Evolutionary conservation across 1,140 invertebrate species (phyloP), one percentile per base, ranked within the genome.

Genomic region (Trichoplusia ni): DNA sequence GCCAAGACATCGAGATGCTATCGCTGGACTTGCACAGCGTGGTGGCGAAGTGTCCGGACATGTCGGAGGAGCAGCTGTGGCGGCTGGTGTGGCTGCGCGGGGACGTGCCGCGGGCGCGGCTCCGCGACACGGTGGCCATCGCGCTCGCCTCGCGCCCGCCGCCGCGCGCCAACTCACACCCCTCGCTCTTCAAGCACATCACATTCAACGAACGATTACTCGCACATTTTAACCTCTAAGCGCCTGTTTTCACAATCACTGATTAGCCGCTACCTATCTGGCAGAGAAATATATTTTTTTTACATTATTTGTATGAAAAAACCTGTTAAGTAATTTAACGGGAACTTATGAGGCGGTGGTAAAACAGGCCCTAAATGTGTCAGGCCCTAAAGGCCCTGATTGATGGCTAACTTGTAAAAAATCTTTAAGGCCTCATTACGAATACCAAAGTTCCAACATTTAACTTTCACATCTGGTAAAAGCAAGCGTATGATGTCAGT

Each of bases 31-130:
- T 99, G 37, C 95, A 98, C 91, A 95, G 95, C 9, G 90, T 99
- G n/a, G 92, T 98, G 47, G 95, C 97, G 64, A 97, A 96, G 81
- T 98, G 97, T 92, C 97, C 97, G 0, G 97, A 98, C 76, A 94
- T 99, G 44, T 94, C 94, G 1, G 95, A 96, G 75, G 97, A 99
- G 82, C 98, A 99, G 84, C 89, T 99, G 56, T 92, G 95, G 29
- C 93, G 96, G 46, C 89, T 99, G 65, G 91, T 99, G 68, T 93
- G 94, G 82, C 92, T 98, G 44, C 91, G 98, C 47, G 97, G 97
- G 5, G 98, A 99, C 84, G 94, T 99, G 62, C 93, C 95, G 27
- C 93, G 95, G 47, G 94, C 94, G 29, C 97, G 98, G 74, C 94
- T 97, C 8, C 94, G 94, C 67, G 96, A 98, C 79, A 96, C 95